phyloP scores from a whole-genome alignment of 2,888 invertebrate genomes.

The Rambutsinella grinnellia region DNA sequence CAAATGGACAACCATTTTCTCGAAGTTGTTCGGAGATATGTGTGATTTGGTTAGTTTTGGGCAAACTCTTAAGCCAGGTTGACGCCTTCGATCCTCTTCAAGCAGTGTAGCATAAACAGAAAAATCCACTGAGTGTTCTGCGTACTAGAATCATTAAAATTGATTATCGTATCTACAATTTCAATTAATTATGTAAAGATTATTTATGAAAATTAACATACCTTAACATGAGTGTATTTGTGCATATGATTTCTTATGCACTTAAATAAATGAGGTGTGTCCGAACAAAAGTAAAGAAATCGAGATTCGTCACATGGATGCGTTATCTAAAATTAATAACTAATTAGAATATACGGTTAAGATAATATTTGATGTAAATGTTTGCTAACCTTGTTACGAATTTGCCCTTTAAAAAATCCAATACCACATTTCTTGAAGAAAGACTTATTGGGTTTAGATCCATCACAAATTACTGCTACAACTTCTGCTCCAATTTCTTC shows the following conservation, averaged over 20 bases:
- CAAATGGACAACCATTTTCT: too few relatives aligned
- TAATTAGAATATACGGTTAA: too few relatives aligned
- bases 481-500: conserved; percentile 39
- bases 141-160: conserved; percentile 25
- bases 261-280: too few relatives aligned
- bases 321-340: too few relatives aligned
- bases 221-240: too few relatives aligned
- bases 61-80: conserved; percentile 12
- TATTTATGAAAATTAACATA: too few relatives aligned
- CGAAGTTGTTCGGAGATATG: too few relatives aligned
- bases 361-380: too few relatives aligned
- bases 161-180: too few relatives aligned
- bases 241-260: conserved; percentile 36
- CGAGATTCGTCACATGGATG: conserved; percentile 31
- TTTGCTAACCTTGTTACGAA: conserved; percentile 2
- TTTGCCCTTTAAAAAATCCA: neutral
- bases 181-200: neutral
- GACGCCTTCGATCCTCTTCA: conserved; percentile 1
- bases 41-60: too few relatives aligned
- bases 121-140: conserved; percentile 13
- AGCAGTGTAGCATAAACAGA: conserved; percentile 14
- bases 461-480: conserved; percentile 35
- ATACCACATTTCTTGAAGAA: conserved; percentile 28
- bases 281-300: conserved; percentile 22
- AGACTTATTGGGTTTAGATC: conserved; percentile 36